These are phyloP conservation scores for Stercorarius parasiticus DNA, from an alignment of 2,113 vertebrate genomes.

Conservation along the genomic window DNA sequence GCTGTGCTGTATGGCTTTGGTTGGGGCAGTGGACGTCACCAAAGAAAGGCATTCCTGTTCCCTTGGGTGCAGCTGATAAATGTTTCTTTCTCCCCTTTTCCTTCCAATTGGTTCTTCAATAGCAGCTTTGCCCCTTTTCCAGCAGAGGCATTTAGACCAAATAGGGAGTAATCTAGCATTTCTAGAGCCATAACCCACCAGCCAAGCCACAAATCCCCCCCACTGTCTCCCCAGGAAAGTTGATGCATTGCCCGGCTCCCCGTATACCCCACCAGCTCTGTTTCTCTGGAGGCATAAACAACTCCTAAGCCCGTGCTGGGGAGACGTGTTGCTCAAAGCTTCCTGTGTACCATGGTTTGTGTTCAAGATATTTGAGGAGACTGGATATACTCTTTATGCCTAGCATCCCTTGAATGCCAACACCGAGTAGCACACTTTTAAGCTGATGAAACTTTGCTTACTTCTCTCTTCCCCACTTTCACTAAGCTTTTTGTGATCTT, in stretches of 20 bases:
- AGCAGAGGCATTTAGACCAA: neutral
- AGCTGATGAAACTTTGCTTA: neutral
- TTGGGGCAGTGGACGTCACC: neutral
- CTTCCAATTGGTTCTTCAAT: neutral
- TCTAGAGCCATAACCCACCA: neutral
- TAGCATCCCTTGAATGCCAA: neutral
- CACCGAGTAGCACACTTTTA: neutral
- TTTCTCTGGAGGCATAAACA: neutral
- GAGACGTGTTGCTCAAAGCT: neutral
- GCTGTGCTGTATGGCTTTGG: neutral
- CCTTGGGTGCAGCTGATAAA: neutral
- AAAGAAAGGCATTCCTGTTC: neutral
- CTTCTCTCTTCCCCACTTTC: neutral
- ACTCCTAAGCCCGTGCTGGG: neutral
- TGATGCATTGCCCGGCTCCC: neutral
- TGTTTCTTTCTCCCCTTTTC: neutral
- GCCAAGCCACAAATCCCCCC: neutral
- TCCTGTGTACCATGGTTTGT: neutral
- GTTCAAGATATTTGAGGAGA: neutral
- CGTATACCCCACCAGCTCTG: neutral
- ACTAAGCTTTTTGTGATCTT: neutral
- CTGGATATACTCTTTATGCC: neutral
- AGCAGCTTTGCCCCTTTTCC: neutral
- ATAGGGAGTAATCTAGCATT: neutral
- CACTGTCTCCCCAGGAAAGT: neutral